Evolutionary conservation across 2,797 vertebrate species (phyloP).

Genomic region (Agapornis canus): DNA sequence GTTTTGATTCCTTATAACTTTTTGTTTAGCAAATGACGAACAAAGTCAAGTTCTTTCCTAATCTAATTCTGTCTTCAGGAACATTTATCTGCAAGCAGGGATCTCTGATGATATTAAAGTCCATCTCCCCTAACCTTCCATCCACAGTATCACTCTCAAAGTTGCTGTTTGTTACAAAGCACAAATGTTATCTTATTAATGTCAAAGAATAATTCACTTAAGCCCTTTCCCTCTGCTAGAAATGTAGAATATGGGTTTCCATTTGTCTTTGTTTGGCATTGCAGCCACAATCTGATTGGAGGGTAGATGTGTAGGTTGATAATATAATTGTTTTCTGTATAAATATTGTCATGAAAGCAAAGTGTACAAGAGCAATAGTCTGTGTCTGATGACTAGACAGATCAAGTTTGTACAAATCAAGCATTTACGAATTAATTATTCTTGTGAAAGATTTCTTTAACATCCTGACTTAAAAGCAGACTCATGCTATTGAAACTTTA

Average conservation of each 20-base stretch:
- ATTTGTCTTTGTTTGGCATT: conserved; percentile 46
- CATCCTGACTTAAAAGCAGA: background rate
- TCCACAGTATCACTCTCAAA: background rate
- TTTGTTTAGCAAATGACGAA: background rate
- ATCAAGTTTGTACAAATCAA: background rate
- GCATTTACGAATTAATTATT: conserved; percentile 33
- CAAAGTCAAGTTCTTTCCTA: background rate
- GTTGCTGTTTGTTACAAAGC: background rate
- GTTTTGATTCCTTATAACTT: background rate
- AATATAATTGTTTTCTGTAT: conserved; percentile 30
- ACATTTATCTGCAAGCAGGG: background rate
- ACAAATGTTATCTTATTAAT: conserved; percentile 46
- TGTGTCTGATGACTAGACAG: conserved; percentile 4
- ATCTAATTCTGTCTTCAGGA: background rate
- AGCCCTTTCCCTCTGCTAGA: background rate
- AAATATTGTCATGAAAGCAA: conserved; percentile 24
- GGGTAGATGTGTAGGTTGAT: background rate
- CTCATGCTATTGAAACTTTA: background rate
- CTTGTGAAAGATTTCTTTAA: conserved; percentile 36
- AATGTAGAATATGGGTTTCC: background rate
- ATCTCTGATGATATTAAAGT: background rate
- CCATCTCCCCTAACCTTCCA: background rate
- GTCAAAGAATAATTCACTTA: conserved; percentile 67
- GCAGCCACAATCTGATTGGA: conserved; percentile 19
- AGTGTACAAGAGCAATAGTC: background rate